Evolutionary conservation across 2,797 vertebrate genomes (phyloP), one percentile per base, ranked within the genome.

Genomic region (Anguilla marmorata): DNA sequence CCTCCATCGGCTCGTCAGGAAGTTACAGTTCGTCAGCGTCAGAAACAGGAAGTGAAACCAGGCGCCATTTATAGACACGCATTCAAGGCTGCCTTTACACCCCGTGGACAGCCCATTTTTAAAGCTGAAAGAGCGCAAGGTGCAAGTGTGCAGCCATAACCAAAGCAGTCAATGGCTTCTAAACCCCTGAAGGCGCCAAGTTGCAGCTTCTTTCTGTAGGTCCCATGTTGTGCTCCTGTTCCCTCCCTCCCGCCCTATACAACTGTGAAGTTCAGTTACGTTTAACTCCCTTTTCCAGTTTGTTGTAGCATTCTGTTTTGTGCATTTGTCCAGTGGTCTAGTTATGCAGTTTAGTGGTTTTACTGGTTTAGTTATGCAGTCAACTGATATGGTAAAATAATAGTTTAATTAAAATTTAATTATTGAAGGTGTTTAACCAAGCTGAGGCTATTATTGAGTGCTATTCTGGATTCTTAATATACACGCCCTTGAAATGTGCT

Each of bases 1-100:
- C 54, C 37, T 76, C 24, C 7, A 19, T 84, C 48, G 48, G 84
- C 66, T 56, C 72, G 45, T 63, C 50, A 76, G 87, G 87, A 85
- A 88, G 50, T 74, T 48, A 30, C 80, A 87, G 80, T 56, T 60
- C 74, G 54, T 30, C 69, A 63, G 30, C 58, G 6, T 58, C n/a
- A 79, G 72, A 33, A 56, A n/a, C 45, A 76, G 84, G 84, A 88
- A 80, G 41, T 79, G 84, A 86, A 88, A 86, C 33, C 37, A 19
- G 41, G 58, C 33, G 9, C 8, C 45, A 52, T 48, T 33, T 72
- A 33, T 54, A 33, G 56, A 50, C 72, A 30, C 24, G 33, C 0
- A 48, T 14, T 80, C 76, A 80, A 1, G 37, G 24, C 37, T 80
- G 76, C 37, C 6, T 21, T 80, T n/a, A 50, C 14, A 24, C 41